Conservation (phyloP, 2,797 vertebrate genomes). For the Crossoptilon crossoptilon region DNA sequence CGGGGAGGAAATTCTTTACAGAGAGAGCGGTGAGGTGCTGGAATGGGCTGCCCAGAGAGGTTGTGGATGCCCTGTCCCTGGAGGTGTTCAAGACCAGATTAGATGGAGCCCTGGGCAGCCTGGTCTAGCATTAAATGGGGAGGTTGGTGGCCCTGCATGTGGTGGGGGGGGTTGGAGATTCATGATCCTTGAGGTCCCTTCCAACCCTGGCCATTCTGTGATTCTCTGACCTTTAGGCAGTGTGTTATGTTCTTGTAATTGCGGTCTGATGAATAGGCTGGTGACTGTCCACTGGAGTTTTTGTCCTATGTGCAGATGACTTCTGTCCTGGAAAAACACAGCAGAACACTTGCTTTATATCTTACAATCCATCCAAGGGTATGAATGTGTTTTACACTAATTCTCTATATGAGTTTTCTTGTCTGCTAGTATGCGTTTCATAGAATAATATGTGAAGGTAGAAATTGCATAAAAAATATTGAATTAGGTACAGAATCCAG, state of each 20-base stretch:
- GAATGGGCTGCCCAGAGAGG: no score
- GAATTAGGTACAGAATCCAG: not conserved
- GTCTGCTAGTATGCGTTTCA: not conserved
- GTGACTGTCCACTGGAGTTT: not conserved
- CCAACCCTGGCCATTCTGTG: no score
- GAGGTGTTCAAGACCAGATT: no score
- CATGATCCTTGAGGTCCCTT: no score
- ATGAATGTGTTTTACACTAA: not conserved
- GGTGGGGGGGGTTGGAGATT: no score
- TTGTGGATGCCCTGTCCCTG: no score
- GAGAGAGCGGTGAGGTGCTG: no score
- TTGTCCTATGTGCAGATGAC: not conserved
- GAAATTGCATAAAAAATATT: not conserved
- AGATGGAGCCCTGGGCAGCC: no score
- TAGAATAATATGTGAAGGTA: not conserved
- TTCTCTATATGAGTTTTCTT: not conserved
- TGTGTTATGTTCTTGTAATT: not conserved
- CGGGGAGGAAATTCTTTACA: no score
- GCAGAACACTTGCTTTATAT: constrained; percentile 14
- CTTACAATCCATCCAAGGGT: not conserved
- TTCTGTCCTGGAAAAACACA: not conserved
- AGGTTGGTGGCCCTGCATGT: no score
- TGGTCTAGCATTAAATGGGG: no score
- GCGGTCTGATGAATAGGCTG: not conserved
- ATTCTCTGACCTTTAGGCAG: no score